A percentile compares a stretch with the other conserved stretches of the same genome.
Conservation (phyloP, 2,888 invertebrate species). For the Bombylius discolor region DNA sequence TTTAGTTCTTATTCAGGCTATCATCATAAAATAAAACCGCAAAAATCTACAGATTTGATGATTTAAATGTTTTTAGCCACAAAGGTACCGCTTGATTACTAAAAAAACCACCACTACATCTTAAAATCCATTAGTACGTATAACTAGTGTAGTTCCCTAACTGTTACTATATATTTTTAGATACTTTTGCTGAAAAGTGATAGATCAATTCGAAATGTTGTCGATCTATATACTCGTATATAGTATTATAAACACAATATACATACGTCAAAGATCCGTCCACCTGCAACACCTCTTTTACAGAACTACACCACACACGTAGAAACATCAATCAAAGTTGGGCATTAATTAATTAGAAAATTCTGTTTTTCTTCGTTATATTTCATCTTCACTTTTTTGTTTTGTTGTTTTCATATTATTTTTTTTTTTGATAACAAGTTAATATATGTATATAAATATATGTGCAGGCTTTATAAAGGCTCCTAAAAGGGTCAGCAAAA, state of each 20-base stretch:
- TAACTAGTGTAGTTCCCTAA: too few relatives aligned
- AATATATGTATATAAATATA: background rate
- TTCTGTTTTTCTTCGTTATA: background rate
- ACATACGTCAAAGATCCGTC: background rate
- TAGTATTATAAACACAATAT: too few relatives aligned
- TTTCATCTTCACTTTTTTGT: background rate
- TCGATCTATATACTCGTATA: too few relatives aligned
- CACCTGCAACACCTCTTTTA: background rate
- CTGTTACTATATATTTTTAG: too few relatives aligned
- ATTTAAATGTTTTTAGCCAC: background rate
- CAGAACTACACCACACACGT: constrained; percentile 1
- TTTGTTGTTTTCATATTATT: background rate
- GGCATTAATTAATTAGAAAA: constrained; percentile 5
- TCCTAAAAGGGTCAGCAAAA: too few relatives aligned
- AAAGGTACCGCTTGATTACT: background rate
- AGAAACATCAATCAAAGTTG: constrained; percentile 7
- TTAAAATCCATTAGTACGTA: too few relatives aligned
- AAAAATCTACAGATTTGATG: background rate
- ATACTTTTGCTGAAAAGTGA: background rate
- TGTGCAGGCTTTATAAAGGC: too few relatives aligned
- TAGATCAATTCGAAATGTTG: background rate
- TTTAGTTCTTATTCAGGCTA: too few relatives aligned
- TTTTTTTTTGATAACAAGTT: background rate
- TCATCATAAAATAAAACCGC: too few relatives aligned
- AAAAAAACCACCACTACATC: too few relatives aligned